phyloP scores from a whole-genome alignment of 2,888 invertebrate species.

The Meandrusa payeni region DNA sequence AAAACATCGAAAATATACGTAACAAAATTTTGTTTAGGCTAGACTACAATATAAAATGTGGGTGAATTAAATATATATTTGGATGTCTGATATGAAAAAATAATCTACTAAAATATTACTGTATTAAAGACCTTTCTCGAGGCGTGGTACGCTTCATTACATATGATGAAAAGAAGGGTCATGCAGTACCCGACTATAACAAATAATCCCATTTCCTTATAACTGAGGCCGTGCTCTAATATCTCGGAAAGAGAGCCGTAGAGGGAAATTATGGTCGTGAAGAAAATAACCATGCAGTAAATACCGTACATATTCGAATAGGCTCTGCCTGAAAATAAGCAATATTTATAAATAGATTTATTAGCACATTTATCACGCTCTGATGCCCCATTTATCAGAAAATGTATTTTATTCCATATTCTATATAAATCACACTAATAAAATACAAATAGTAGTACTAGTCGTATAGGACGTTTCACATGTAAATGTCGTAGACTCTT shows the following conservation, averaged over 20 bases:
- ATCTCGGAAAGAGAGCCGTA: constrained; percentile 87
- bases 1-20: no score
- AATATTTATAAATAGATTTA: constrained; percentile 9
- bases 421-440: no score
- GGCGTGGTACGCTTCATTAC: constrained; percentile 87
- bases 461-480: no score
- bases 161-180: constrained; percentile 85
- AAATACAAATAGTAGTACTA: no score
- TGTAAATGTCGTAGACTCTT: no score
- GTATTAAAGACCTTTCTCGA: constrained; percentile 75
- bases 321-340: constrained; percentile 72
- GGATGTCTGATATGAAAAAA: constrained; percentile 1
- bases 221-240: constrained; percentile 85
- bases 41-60: constrained; percentile 8
- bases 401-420: no score
- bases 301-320: constrained; percentile 90
- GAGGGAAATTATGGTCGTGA: constrained; percentile 86
- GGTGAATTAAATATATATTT: background rate
- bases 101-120: constrained; percentile 29
- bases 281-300: constrained; percentile 86
- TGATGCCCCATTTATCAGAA: no score
- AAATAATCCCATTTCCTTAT: constrained; percentile 86
- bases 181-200: constrained; percentile 87
- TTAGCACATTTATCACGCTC: background rate
- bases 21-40: no score